These are phyloP conservation scores for Noctua janthe DNA, from an alignment of 2,888 invertebrate genomes.

Conservation along the genomic window DNA sequence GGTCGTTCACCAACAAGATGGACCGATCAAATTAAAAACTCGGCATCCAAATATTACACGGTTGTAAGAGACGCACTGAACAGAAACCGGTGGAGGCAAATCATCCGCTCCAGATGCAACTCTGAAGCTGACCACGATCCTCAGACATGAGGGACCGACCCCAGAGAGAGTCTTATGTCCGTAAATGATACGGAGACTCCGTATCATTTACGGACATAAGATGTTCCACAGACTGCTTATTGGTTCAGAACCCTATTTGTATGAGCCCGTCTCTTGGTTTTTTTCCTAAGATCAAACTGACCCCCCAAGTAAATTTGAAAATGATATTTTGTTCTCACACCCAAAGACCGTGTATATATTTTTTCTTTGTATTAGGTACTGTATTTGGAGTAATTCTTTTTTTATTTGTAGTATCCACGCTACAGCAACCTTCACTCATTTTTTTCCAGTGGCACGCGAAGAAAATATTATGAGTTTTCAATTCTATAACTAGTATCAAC, in stretches of 20 bases:
- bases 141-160: too few relatives aligned
- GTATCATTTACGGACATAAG: too few relatives aligned
- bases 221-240: background rate
- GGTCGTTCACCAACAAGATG: too few relatives aligned
- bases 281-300: background rate
- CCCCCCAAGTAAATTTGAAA: background rate
- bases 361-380: background rate
- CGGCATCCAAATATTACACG: too few relatives aligned
- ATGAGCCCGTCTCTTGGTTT: too few relatives aligned
- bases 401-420: slow-evolving; percentile 23
- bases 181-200: too few relatives aligned
- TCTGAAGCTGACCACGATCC: too few relatives aligned
- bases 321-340: background rate
- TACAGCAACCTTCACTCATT: slow-evolving; percentile 21
- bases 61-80: too few relatives aligned
- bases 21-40: too few relatives aligned
- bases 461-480: background rate
- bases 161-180: too few relatives aligned
- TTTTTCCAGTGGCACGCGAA: slow-evolving; percentile 28
- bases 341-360: background rate
- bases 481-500: background rate
- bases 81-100: too few relatives aligned
- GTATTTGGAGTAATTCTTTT: background rate
- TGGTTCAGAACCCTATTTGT: background rate
- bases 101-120: too few relatives aligned